Evolutionary conservation across 2,113 vertebrate species (phyloP), one percentile per base, ranked within the genome.

Genomic region (Datnioides undecimradiatus): DNA sequence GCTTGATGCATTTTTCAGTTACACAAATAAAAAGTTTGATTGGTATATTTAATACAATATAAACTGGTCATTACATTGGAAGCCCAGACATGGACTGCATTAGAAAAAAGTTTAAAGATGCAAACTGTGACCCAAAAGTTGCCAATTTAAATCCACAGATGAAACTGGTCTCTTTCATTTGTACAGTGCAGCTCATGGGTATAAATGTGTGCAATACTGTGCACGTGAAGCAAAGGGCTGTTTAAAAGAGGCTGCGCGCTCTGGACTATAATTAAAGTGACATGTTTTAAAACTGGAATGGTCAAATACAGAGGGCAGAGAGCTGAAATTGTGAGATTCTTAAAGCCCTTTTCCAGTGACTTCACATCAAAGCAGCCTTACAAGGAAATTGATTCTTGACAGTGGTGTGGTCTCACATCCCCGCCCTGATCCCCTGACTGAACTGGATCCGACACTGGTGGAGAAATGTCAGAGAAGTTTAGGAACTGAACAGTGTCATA

Each of bases 331-430:
- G 40, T 14, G 45, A 64, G 55, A 73, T 43, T 73, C 68, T 73
- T 73, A 74, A 59, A 84, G 67, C 40, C 54, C 41, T 38, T 8
- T 8, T 66, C 49, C 67, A 70, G 55, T 57, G 46, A 69, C 63
- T 73, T 73, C 63, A 73, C 41, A 78, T 85, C 69, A 85, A 81
- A 84, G 70, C 29, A 48, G 79, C 57, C 48, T 84, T 49, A 66
- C 51, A 75, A 83, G 68, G 60, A 79, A 80, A 73, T 69, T 62
- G 58, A 82, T 88, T 88, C 49, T 46, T 52, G 79, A 45, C 33
- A 66, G 58, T 69, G 58, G 67, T 70, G 40, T 75, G 63, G 68
- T 51, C 49, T 17, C 67, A 59, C 19, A 46, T 73, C 80, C 49
- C 72, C 68, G 69, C 27, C 41, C 67, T 76, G 78, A 84, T 74